Base-by-base conservation (phyloP, 2,888 invertebrate genomes). In the Acrobasis suavella region DNA sequence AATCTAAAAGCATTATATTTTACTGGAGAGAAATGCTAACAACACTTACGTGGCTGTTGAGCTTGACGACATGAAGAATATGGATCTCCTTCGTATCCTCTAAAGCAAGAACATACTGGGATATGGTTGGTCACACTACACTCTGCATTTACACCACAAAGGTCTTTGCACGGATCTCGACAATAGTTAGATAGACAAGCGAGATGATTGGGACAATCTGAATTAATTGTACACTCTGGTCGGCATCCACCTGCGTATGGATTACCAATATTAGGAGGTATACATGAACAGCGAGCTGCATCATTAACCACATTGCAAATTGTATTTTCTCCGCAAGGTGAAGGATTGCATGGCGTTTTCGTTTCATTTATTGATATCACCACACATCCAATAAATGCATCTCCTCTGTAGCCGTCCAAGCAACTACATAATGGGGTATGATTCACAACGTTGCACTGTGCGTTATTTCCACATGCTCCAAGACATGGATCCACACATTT, bases 181-280 rank as follows among this genome's bases (percentile, higher is more conserved):
- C 97, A 97, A 80, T 97, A 96, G 75, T 96, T 96, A 64, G 96
- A 96, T 55, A 97, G 92, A 80, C 97, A 97, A 49, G 97, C 95
- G 67, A 96, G 87, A 75, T 95, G 93, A 70, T 94, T 95, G 8
- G 96, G 93, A 81, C 97, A 97, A 76, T 97, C 97, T 0, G 96
- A 94, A 81, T 96, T 97, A 69, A 95, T 94, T 12, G 95, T 94
- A 83, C 97, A 97, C 87, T 97, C 97, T 2, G 97, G 97, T 67
- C 96, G 93, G 77, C 97, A 98, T 42, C 97, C 97, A 16, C 96
- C 95, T 15, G 94, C 94, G 78, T 97, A 97, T 6, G 97, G 97
- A 89, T 98, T 96, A 9, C 97, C 97, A 67, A 96, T 95, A 76
- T 97, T 97, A 5, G 97, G 97, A 64, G 97, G 96, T 77, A 97